A percentile compares a stretch with the other conserved stretches of the same genome.
Evolutionary conservation across 2,888 invertebrate genomes (phyloP).

Genomic region (Slavum lentiscoides): DNA sequence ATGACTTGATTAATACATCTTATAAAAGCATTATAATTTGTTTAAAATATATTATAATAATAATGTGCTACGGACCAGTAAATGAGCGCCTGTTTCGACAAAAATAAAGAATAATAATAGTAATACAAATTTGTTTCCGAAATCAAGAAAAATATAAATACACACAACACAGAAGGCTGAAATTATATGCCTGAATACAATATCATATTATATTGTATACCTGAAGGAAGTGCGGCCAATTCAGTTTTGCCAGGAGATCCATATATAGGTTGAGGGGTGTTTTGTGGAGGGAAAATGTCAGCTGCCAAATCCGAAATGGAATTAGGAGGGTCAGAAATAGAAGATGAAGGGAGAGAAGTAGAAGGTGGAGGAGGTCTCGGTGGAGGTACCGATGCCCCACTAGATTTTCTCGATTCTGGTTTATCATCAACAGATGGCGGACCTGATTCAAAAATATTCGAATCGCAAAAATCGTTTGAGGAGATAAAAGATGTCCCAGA

Average conservation of each 20-base stretch:
- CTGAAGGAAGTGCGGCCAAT: constrained; percentile 36
- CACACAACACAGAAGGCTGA: constrained; percentile 43
- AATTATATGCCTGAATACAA: constrained; percentile 42
- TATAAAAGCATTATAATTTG: constrained; percentile 20
- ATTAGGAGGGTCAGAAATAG: constrained; percentile 55
- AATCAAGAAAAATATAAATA: constrained; percentile 44
- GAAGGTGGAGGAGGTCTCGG: constrained; percentile 41
- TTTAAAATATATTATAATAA: background rate
- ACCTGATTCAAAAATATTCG: constrained; percentile 33
- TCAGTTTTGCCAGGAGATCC: constrained; percentile 55
- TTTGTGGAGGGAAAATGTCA: constrained; percentile 57
- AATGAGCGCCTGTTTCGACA: constrained; percentile 22
- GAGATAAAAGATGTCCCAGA: constrained; percentile 41
- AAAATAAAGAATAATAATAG: background rate
- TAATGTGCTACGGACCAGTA: constrained; percentile 25
- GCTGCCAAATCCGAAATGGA: constrained; percentile 56
- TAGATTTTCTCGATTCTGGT: constrained; percentile 36
- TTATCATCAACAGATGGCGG: constrained; percentile 30
- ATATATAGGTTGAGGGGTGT: constrained; percentile 55
- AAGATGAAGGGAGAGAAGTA: background rate
- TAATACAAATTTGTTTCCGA: background rate
- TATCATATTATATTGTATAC: constrained; percentile 50
- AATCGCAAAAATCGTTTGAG: constrained; percentile 30
- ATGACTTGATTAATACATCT: background rate
- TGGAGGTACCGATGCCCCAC: constrained; percentile 42